Conservation (phyloP, 1,140 invertebrate genomes). For the Orussus abietinus region DNA sequence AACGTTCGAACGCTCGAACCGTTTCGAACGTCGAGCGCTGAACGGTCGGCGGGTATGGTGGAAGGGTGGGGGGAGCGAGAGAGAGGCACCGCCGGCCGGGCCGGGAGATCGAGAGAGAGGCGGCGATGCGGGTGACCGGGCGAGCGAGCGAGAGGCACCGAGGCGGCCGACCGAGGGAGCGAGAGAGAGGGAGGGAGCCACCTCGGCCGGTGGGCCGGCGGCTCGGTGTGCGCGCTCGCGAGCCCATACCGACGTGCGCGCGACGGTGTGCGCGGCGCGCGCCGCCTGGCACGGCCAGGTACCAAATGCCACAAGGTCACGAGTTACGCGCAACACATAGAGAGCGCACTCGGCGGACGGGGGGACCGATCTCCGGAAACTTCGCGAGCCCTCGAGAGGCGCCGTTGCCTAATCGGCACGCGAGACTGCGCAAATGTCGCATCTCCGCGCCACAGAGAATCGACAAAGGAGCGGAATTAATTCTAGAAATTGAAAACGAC, state of each 20-base stretch:
- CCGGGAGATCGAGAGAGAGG: constrained; percentile 15
- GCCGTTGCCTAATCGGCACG: too few relatives aligned
- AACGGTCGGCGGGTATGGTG: too few relatives aligned
- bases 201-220: constrained; percentile 12
- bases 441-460: too few relatives aligned
- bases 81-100: constrained; percentile 2
- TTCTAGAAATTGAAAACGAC: too few relatives aligned
- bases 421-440: too few relatives aligned
- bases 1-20: too few relatives aligned
- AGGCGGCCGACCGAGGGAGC: constrained; percentile 18
- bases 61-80: too few relatives aligned
- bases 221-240: constrained; percentile 5
- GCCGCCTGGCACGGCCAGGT: constrained; percentile 48
- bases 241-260: constrained; percentile 9
- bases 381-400: too few relatives aligned
- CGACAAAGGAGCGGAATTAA: too few relatives aligned
- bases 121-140: constrained; percentile 8
- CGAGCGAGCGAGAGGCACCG: constrained; percentile 18
- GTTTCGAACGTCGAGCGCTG: too few relatives aligned
- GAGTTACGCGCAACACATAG: constrained; percentile 32
- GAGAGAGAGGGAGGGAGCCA: constrained; percentile 24
- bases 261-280: constrained; percentile 27
- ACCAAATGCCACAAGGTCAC: constrained; percentile 54
- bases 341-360: too few relatives aligned
- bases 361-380: too few relatives aligned